A percentile compares a stretch with the other conserved stretches of the same genome.
Evolutionary conservation across 2,797 vertebrate genomes (phyloP).

Genomic region (Xiphorhynchus erythropygius): DNA sequence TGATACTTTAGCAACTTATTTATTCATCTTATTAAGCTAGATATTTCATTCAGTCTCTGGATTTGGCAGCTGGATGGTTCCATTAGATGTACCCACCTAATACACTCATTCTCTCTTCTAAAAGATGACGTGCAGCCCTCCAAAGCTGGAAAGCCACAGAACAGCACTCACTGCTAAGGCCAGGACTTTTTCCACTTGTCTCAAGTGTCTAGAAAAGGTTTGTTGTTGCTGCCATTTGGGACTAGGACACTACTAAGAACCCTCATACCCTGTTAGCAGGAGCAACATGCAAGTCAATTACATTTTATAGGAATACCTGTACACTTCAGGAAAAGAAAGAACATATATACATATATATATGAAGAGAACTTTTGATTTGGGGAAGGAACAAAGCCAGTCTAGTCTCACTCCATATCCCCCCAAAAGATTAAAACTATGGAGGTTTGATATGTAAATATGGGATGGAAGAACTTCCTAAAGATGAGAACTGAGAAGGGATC

Average conservation of each 20-base stretch:
- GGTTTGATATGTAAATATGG: not conserved
- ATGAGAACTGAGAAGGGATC: not conserved
- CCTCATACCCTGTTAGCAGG: not conserved
- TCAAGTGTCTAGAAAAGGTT: not conserved
- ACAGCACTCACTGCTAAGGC: not conserved
- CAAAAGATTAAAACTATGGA: not conserved
- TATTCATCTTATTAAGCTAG: not conserved
- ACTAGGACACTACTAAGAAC: not conserved
- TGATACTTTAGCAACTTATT: not conserved
- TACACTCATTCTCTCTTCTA: rapidly evolving
- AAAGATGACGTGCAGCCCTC: not conserved
- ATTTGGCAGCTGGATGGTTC: not conserved
- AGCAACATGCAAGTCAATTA: not conserved
- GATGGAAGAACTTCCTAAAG: not conserved
- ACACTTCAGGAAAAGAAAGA: not conserved
- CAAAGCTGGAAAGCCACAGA: not conserved
- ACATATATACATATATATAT: rapidly evolving
- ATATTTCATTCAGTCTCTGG: not conserved
- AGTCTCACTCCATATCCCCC: not conserved
- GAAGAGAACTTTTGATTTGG: not conserved
- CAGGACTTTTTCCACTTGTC: not conserved
- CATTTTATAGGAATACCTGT: not conserved
- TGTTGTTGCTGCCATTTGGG: not conserved
- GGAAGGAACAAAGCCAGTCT: not conserved
- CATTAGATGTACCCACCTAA: not conserved